Conservation (phyloP, 2,888 invertebrate species). For the Prosopocoilus inquinatus region DNA sequence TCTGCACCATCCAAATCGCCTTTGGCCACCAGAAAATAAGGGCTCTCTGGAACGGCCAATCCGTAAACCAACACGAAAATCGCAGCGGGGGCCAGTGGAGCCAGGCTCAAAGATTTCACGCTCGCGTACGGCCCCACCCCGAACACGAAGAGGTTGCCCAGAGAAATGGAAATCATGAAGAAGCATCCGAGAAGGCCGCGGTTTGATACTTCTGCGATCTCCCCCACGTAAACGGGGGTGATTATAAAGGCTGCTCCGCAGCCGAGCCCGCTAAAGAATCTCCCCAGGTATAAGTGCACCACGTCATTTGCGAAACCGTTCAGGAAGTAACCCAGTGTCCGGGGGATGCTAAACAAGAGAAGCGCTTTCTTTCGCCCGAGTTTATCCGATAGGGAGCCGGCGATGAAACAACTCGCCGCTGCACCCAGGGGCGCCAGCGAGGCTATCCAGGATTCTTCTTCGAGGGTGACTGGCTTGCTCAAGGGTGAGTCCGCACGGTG, state of each 20-base stretch:
- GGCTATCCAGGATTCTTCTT: slow-evolving; percentile 70
- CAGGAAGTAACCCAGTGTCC: slow-evolving; percentile 52
- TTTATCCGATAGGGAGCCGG: slow-evolving; percentile 62
- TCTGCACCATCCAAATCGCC: slow-evolving; percentile 61
- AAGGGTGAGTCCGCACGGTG: slow-evolving; percentile 49
- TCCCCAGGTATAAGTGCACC: slow-evolving; percentile 20
- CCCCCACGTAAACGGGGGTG: slow-evolving; percentile 82
- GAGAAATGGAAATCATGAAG: slow-evolving; percentile 60
- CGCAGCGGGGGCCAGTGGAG: slow-evolving; percentile 56
- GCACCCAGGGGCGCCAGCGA: slow-evolving; percentile 66
- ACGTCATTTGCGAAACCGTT: slow-evolving; percentile 19
- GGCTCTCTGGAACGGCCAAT: slow-evolving; percentile 77
- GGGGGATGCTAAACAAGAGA: slow-evolving; percentile 62
- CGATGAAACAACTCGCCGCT: slow-evolving; percentile 64
- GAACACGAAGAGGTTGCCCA: slow-evolving; percentile 68
- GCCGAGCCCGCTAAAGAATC: slow-evolving; percentile 21
- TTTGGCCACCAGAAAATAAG: slow-evolving; percentile 62
- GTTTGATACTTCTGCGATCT: slow-evolving; percentile 75
- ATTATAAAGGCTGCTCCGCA: slow-evolving; percentile 68
- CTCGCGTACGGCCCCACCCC: slow-evolving; percentile 66
- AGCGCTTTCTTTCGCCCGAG: slow-evolving; percentile 64
- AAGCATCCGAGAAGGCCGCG: slow-evolving; percentile 79
- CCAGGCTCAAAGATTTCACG: slow-evolving; percentile 62
- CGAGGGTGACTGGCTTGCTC: slow-evolving; percentile 49
- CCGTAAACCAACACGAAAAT: slow-evolving; percentile 57